phyloP scores from a whole-genome alignment of 2,888 invertebrate genomes.

The Hylaea fasciaria region DNA sequence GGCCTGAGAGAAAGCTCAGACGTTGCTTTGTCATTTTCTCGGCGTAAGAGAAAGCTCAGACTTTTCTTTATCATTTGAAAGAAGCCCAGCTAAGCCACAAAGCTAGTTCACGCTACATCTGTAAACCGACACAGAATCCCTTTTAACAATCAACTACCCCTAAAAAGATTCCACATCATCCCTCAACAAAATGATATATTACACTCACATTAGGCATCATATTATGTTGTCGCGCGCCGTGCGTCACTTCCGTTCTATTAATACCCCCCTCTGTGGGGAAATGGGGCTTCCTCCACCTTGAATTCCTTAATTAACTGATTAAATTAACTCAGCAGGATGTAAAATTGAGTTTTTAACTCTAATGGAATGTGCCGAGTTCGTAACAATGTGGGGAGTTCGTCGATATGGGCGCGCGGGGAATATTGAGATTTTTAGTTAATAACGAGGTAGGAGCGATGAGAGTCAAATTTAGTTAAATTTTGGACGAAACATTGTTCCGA shows the following conservation, averaged over 20 bases:
- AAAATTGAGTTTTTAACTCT: constrained; percentile 44
- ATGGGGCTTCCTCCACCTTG: constrained; percentile 65
- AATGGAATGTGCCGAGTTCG: constrained; percentile 36
- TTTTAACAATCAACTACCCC: neutral
- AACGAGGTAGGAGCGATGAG: neutral
- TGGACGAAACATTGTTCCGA: too few relatives aligned
- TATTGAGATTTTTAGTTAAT: constrained; percentile 14
- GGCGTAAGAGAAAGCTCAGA: too few relatives aligned
- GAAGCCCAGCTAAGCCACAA: too few relatives aligned
- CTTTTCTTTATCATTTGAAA: too few relatives aligned
- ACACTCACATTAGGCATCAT: constrained; percentile 7
- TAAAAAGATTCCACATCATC: neutral
- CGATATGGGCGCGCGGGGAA: constrained; percentile 11
- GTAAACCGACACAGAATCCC: too few relatives aligned
- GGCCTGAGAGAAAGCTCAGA: too few relatives aligned
- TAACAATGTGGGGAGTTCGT: constrained; percentile 17
- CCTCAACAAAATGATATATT: constrained; percentile 7
- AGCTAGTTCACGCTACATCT: too few relatives aligned
- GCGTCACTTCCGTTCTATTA: constrained; percentile 36
- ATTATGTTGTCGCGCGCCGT: constrained; percentile 17
- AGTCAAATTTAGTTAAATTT: neutral
- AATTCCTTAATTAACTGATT: constrained; percentile 68
- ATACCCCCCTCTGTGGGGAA: constrained; percentile 54
- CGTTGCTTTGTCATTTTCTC: too few relatives aligned
- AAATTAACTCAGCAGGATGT: constrained; percentile 52